phyloP scores from a whole-genome alignment of 2,797 vertebrate genomes.

The Phaenicophaeus curvirostris region DNA sequence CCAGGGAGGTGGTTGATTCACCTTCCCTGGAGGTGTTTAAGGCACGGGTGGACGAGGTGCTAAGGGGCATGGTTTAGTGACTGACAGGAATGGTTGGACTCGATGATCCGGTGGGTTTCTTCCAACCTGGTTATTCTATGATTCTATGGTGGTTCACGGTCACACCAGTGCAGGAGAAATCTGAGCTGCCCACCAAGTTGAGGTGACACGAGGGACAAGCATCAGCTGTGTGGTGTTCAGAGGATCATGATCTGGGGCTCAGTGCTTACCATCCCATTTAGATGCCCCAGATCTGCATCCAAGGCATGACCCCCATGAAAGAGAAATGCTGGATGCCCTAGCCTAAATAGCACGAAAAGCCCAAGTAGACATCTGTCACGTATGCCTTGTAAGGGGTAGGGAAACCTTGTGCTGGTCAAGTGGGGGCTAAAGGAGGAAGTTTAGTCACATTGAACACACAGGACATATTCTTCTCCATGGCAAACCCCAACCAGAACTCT shows the following conservation, averaged over 20 bases:
- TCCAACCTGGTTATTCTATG: too few relatives aligned
- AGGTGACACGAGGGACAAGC: neutral
- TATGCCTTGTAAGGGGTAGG: neutral
- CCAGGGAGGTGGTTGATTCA: too few relatives aligned
- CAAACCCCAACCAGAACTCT: neutral
- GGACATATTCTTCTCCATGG: neutral
- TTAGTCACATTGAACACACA: neutral
- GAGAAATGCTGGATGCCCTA: neutral
- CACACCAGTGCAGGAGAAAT: neutral
- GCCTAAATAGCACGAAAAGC: neutral
- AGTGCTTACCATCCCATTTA: neutral
- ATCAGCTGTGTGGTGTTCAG: neutral
- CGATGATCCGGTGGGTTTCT: too few relatives aligned
- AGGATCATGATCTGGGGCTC: neutral
- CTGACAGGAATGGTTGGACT: too few relatives aligned
- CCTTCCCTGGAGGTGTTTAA: too few relatives aligned
- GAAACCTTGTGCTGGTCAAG: neutral
- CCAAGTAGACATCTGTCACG: neutral
- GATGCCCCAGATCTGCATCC: neutral
- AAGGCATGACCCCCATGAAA: neutral
- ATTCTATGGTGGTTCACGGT: too few relatives aligned
- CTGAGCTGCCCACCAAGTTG: neutral
- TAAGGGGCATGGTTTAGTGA: too few relatives aligned
- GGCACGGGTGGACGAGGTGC: too few relatives aligned
- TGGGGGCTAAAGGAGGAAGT: neutral